These are phyloP conservation scores for Neria commutata DNA, from an alignment of 2,888 invertebrate species.

Conservation along the genomic window DNA sequence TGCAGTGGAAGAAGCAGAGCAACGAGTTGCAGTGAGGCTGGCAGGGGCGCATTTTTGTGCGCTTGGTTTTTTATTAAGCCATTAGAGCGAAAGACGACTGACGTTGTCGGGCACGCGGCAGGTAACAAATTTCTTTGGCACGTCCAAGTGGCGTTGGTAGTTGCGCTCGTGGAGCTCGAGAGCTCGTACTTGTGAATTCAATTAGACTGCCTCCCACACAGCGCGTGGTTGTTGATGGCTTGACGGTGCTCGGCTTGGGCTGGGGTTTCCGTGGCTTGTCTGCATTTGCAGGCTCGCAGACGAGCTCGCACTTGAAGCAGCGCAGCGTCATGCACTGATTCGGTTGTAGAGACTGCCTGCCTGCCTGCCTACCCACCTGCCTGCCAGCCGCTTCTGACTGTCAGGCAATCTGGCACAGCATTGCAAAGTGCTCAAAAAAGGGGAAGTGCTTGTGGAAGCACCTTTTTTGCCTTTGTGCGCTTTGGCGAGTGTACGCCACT, in stretches of 20 bases:
- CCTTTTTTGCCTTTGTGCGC: no score
- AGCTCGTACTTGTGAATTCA: neutral
- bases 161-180: no score
- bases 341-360: no score
- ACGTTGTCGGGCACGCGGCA: no score
- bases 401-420: no score
- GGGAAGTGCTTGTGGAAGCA: no score
- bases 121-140: no score
- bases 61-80: neutral
- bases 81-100: neutral
- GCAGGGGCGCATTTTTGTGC: neutral
- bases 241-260: neutral
- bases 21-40: no score
- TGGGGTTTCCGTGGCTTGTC: neutral
- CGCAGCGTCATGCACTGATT: constrained; percentile 1
- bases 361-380: no score
- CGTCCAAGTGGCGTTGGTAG: no score
- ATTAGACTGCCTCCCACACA: neutral
- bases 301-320: neutral
- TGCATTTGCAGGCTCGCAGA: neutral
- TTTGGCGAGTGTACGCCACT: neutral
- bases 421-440: no score
- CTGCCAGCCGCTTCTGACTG: no score
- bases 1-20: neutral
- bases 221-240: neutral